Conservation (phyloP, 2,888 invertebrate genomes). For the Trisateles emortualis region DNA sequence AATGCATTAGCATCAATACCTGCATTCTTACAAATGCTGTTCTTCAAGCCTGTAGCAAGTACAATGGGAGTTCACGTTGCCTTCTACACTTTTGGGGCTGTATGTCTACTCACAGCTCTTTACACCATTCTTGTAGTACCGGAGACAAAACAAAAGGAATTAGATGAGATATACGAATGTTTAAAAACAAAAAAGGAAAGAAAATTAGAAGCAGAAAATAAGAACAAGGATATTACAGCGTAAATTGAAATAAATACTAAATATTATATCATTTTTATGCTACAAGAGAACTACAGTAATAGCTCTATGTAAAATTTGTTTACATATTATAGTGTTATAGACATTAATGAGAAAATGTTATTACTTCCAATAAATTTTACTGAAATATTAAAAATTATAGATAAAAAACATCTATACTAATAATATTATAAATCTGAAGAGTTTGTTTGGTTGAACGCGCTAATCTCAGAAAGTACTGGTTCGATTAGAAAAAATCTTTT, state of each 20-base stretch:
- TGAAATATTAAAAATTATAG: too few relatives aligned
- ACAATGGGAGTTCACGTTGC: slow-evolving; percentile 63
- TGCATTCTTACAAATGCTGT: slow-evolving; percentile 68
- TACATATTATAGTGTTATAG: too few relatives aligned
- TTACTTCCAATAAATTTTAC: too few relatives aligned
- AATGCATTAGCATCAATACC: slow-evolving; percentile 63
- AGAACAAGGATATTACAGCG: not conserved
- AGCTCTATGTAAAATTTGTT: too few relatives aligned
- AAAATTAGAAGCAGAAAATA: slow-evolving; percentile 24
- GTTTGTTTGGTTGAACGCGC: too few relatives aligned
- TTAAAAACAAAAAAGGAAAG: slow-evolving; percentile 69
- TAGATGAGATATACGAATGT: slow-evolving; percentile 68
- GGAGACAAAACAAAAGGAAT: slow-evolving; percentile 64
- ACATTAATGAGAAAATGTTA: too few relatives aligned
- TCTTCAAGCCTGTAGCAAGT: slow-evolving; percentile 71
- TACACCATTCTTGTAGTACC: slow-evolving; percentile 66
- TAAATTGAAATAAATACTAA: not conserved
- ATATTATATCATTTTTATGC: too few relatives aligned
- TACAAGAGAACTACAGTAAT: too few relatives aligned
- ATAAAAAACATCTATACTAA: too few relatives aligned
- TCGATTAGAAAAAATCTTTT: too few relatives aligned
- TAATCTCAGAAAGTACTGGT: too few relatives aligned
- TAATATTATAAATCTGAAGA: too few relatives aligned
- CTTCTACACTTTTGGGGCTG: slow-evolving; percentile 67
- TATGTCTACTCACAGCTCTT: slow-evolving; percentile 60